A percentile compares a stretch with the other conserved stretches of the same genome.
These are phyloP conservation scores for Sebastolobus alascanus DNA, from an alignment of 2,797 vertebrate species.

Conservation along the genomic window DNA sequence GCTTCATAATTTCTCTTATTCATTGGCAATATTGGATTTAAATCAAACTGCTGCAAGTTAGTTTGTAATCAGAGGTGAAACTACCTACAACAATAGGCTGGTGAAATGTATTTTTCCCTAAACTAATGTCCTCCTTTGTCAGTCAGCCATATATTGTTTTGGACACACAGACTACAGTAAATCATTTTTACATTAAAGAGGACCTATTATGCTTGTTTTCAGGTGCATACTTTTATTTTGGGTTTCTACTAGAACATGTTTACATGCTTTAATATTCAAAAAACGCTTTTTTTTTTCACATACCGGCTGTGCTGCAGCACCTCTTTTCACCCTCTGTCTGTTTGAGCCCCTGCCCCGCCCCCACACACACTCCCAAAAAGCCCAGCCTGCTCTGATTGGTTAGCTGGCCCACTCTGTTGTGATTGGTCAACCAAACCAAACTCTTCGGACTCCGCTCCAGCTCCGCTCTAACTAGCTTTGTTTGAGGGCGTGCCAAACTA, in stretches of 20 bases:
- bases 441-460: not conserved
- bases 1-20: not conserved
- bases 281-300: no score
- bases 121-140: not conserved
- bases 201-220: no score
- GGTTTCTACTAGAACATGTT: no score
- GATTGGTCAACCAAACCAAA: not conserved
- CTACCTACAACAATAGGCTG: not conserved
- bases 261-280: accelerated
- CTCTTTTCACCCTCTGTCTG: no score
- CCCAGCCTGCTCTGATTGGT: not conserved
- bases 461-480: no score
- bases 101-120: slow-evolving; percentile 2
- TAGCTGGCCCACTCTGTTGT: no score
- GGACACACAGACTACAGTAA: not conserved
- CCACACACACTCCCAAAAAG: not conserved
- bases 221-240: no score
- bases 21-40: not conserved
- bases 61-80: not conserved
- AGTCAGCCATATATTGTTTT: not conserved
- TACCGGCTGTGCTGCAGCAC: no score
- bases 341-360: no score
- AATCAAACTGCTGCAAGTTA: not conserved
- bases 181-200: not conserved
- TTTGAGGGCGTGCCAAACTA: not conserved